Evolutionary conservation across 2,797 vertebrate species (phyloP), one percentile per base, ranked within the genome.

Genomic region (Chelonia mydas): DNA sequence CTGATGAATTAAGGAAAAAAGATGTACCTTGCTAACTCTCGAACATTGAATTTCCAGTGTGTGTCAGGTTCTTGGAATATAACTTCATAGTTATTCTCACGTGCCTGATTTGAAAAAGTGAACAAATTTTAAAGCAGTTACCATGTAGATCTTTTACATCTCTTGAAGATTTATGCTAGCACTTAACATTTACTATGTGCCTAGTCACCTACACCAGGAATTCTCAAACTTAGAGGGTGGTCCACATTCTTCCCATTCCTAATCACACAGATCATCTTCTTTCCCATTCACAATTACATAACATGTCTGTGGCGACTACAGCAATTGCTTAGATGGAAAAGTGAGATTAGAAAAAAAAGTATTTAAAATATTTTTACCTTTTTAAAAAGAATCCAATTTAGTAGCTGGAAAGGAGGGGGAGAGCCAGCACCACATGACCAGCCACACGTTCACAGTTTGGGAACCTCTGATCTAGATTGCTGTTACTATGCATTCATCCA

Each of bases 1-100:
- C 72, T 79, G 57, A 92, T 93, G 2, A 51, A 95, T 55, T 88
- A 90, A 95, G 94, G 92, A 93, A 94, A 91, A 96, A 96, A 88
- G 33, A n/a, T 78, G 59, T 98, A 98, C 98, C 98, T 98, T 86
- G 98, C 90, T 96, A 98, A 94, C 92, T 98, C 98, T 77, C 47
- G 97, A 95, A 98, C 98, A 86, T 98, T 98, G 97, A 98, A 98
- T 97, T 98, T 98, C 98, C 98, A 98, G 93, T 96, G 97, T 93
- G 98, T 98, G 93, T 98, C 98, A 2, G 98, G 98, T 96, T 98
- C 98, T 97, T 94, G 98, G 97, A 98, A 98, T 95, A 97, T 89
- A 96, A 98, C 98, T 98, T 98, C 97, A 17, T 98, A 98, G 86
- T 96, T 97, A 33, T 98, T 97, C 95, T 98, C 98, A 95, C 95